These are phyloP conservation scores for Echinarachnius parma DNA, from an alignment of 53 echinoderm and acorn worm genomes.

Conservation along the genomic window DNA sequence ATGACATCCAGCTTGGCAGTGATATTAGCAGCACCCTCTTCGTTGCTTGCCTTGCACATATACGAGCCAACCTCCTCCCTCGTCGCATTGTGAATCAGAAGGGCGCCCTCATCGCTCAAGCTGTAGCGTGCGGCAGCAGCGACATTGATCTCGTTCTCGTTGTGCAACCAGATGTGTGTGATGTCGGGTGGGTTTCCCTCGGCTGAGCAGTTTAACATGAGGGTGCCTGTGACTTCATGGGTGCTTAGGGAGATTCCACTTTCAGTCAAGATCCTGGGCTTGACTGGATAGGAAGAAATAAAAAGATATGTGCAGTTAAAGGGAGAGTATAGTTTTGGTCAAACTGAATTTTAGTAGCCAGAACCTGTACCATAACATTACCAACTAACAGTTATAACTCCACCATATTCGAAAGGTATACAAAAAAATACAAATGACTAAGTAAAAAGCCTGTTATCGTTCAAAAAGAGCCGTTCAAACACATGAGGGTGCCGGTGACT, in stretches of 20 bases:
- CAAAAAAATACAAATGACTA: too few species aligned
- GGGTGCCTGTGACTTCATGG: conserved; percentile 52
- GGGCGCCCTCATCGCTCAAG: conserved; percentile 59
- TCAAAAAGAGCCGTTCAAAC: too few species aligned
- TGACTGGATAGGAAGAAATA: too few species aligned
- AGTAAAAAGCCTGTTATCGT: too few species aligned
- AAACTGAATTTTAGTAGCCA: too few species aligned
- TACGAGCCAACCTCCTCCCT: conserved; percentile 63
- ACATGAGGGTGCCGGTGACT: too few species aligned
- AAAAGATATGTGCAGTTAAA: too few species aligned
- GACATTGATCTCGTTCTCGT: conserved; percentile 43
- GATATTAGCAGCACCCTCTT: conserved; percentile 61
- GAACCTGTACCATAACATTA: too few species aligned
- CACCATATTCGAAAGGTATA: too few species aligned
- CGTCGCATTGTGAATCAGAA: conserved; percentile 69
- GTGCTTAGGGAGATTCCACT: conserved; percentile 38
- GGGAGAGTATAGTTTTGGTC: too few species aligned
- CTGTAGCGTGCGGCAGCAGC: conserved; percentile 43
- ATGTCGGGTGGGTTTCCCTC: conserved; percentile 68
- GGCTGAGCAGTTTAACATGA: conserved; percentile 68
- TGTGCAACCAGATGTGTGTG: conserved; percentile 69
- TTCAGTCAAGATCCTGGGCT: conserved; percentile 62
- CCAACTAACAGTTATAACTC: too few species aligned
- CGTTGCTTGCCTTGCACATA: conserved; percentile 72
- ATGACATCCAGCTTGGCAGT: conserved; percentile 63